Evolutionary conservation across 2,888 invertebrate species (phyloP), one percentile per base, ranked within the genome.

Genomic region (Heliconius erato): DNA sequence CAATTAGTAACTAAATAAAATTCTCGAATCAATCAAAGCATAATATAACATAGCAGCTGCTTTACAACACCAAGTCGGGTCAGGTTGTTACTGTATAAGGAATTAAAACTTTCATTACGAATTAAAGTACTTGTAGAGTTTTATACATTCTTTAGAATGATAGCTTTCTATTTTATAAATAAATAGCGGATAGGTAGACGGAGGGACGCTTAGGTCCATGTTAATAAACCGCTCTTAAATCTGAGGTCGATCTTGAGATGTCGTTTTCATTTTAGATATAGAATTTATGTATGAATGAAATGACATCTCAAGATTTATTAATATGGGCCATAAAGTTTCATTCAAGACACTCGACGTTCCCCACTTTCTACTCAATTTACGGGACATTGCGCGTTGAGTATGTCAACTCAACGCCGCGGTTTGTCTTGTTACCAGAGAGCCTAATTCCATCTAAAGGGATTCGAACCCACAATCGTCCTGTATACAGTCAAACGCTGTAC

Each of bases 21-120:
- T 63, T 63, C n/a, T 63, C 76, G 40, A 76, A 63, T 76, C 76
- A 76, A 76, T 63, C 63, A 76, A 63, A 63, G n/a, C n/a, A 63
- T 63, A 76, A 76, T 63, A 76, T 76, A 63, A 76, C 63, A 63
- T 40, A 63, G 76, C 76, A 76, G 76, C 35, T 76, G 76, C 76
- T 63, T 76, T 76, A 76, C 35, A 63, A n/a, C 32, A 32, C 16
- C 35, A 26, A 76, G 63, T 63, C 63, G 26, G n/a, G 76, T 76
- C 63, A 26, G 35, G 63, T 76, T 63, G 11, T 63, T 63, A 76
- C 76, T 35, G 76, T 63, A 16, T 35, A 76, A 35, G 63, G n/a
- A 76, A 40, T 76, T 63, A 76, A 76, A 63, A 35, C n/a, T 63
- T 40, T 76, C 35, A 63, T 76, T 76, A 76, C 63, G 35, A 40